Evolutionary conservation across 2,888 invertebrate genomes (phyloP), one percentile per base, ranked within the genome.

Genomic region (Meloe dianella): DNA sequence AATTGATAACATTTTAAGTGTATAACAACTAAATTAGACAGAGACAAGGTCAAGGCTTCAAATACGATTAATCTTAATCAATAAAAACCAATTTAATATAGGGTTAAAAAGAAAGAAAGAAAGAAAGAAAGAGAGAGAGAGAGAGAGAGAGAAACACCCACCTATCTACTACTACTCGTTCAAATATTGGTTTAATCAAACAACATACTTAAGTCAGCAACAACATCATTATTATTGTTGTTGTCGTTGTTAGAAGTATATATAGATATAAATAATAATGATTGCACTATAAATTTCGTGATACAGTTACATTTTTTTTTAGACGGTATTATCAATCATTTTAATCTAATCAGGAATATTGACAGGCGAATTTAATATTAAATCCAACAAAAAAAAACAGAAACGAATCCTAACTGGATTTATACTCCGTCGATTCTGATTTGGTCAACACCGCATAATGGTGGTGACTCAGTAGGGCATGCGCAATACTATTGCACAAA

Each of bases 11-110:
- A 47, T 5, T 20, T 47, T 47, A 20, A 47, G 47, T n/a, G n/a
- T n/a, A n/a, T n/a, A 20, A 47, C 47, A 47, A 47, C 47, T 22
- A 47, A 5, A 47, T 7, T 47, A 47, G 10, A 10, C 47, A 47
- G 7, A 10, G 47, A 47, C 47, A 47, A 47, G 47, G 47, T 47
- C 47, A 47, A 47, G 47, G 47, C 5, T 47, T 20, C 2, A 47
- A 47, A 47, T 9, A 20, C 47, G 20, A 47, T 47, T 47, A 47
- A 47, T 47, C 47, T 47, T 47, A 47, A 47, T 47, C 47, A 10
- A 47, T 9, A 35, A 14, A 14, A 20, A 1, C 7, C 7, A 17
- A 35, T 35, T 35, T 35, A 27, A 3, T 3, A 32, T 22, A 20
- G 47, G 47, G 47, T 22, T 47, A 20, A 20, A 0, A 41, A 17